Base-by-base conservation (phyloP, 2,888 invertebrate genomes). In the Hyles lineata region DNA sequence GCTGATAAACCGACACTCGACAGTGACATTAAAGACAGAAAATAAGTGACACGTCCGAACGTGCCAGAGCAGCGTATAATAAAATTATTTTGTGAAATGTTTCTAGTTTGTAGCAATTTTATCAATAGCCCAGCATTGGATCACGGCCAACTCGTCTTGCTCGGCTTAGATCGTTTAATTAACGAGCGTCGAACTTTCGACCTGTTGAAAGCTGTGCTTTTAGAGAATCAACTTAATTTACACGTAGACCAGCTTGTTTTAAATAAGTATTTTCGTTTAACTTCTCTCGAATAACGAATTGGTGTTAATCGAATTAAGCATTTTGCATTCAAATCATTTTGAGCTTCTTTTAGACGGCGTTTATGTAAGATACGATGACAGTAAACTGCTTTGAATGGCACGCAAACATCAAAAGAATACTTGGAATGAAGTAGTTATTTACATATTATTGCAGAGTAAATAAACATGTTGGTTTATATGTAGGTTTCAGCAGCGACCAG, bases 131-230 rank as follows among this genome's bases (percentile, higher is more conserved):
- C 82, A 83, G 79, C 79, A 87, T 87, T 93, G 93, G 93, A 89
- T 79, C 81, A 83, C 80, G 75, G 89, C 93, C 93, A 93, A 89
- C 83, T 86, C 85, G 86, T 87, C 89, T 88, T 84, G 86, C 87
- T 85, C 87, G 90, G 89, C 91, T 92, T 90, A 90, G 91, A 92
- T 90, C 91, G 91, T 93, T 92, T 93, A 93, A 94, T 94, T 93
- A 93, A 93, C 92, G 92, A 92, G 83, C 92, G 90, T 89, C 90
- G 90, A 93, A 93, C 93, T 93, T 93, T 90, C 89, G 91, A 93
- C 94, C 93, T 94, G 93, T 94, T 94, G 94, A 94, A 91, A 93
- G 89, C 90, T 79, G 83, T 82, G 91, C 89, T 92, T 91, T 90
- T 86, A 86, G 85, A 87, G 80, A 86, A 88, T 88, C 85, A 87